Conservation (phyloP, 2,113 vertebrate genomes). For the Aythya baeri region DNA sequence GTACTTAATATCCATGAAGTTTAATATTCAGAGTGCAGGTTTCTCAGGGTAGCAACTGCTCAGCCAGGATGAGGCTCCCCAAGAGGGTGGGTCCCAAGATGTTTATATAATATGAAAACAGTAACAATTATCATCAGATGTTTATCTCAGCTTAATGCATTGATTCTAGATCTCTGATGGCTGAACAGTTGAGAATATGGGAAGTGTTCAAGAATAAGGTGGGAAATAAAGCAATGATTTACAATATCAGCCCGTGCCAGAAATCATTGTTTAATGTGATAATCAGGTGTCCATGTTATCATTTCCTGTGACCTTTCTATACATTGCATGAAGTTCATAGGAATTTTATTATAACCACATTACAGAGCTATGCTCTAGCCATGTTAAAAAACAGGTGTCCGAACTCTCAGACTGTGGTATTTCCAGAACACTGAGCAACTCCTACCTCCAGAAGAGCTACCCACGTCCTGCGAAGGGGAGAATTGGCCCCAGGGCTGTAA, state of each 20-base stretch:
- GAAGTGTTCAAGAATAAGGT: background rate
- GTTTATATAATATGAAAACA: conserved; percentile 1
- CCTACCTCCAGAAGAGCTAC: background rate
- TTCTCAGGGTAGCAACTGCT: conserved; percentile 28
- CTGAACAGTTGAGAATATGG: background rate
- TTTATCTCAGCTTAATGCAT: conserved; percentile 25
- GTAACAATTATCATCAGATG: background rate
- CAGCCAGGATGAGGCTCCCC: conserved; percentile 21
- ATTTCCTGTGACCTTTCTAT: background rate
- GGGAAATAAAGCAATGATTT: background rate
- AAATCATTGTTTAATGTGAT: background rate
- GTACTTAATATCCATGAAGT: conserved; percentile 8
- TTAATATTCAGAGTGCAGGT: background rate
- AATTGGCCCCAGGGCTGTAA: background rate
- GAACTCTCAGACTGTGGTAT: background rate
- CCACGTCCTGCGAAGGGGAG: background rate
- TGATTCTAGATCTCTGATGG: conserved; percentile 11
- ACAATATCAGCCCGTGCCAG: background rate
- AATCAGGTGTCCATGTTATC: background rate
- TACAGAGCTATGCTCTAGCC: background rate
- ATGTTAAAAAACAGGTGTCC: background rate
- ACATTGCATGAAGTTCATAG: background rate
- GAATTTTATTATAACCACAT: background rate
- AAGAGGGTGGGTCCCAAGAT: background rate
- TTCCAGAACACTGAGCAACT: background rate